A percentile compares a stretch with the other conserved stretches of the same genome.
These are phyloP conservation scores for Xenopus petersii DNA, from an alignment of 2,797 vertebrate genomes.

Conservation along the genomic window DNA sequence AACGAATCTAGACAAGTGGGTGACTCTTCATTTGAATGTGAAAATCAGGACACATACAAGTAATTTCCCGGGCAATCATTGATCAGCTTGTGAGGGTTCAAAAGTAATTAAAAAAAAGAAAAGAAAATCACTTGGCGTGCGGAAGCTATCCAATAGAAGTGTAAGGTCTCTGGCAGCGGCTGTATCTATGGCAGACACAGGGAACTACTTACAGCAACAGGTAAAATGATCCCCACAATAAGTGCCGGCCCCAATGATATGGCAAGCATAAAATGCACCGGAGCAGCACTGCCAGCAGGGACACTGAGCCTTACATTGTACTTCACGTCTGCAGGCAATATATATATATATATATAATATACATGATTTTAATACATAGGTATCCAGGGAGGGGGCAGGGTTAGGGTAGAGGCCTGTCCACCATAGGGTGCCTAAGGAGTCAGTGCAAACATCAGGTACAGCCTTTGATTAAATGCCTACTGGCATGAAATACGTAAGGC, in stretches of 20 bases:
- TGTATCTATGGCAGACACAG: too few relatives aligned
- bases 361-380: background rate
- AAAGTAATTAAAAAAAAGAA: too few relatives aligned
- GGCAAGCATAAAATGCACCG: background rate
- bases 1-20: too few relatives aligned
- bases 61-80: too few relatives aligned
- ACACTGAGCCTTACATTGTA: background rate
- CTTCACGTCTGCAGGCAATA: background rate
- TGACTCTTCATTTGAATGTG: too few relatives aligned
- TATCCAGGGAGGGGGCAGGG: background rate
- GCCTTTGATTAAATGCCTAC: too few relatives aligned
- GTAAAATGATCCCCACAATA: background rate
- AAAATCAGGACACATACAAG: too few relatives aligned
- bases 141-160: too few relatives aligned
- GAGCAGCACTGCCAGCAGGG: background rate
- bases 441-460: slow-evolving; percentile 17
- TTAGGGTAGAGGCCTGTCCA: background rate
- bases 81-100: too few relatives aligned
- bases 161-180: too few relatives aligned
- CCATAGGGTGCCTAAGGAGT: background rate
- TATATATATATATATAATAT: background rate
- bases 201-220: too few relatives aligned
- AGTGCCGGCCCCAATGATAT: background rate
- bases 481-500: background rate
- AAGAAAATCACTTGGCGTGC: too few relatives aligned